Evolutionary conservation across 2,113 vertebrate species (phyloP), one percentile per base, ranked within the genome.

Genomic region (Vireo altiloquus): DNA sequence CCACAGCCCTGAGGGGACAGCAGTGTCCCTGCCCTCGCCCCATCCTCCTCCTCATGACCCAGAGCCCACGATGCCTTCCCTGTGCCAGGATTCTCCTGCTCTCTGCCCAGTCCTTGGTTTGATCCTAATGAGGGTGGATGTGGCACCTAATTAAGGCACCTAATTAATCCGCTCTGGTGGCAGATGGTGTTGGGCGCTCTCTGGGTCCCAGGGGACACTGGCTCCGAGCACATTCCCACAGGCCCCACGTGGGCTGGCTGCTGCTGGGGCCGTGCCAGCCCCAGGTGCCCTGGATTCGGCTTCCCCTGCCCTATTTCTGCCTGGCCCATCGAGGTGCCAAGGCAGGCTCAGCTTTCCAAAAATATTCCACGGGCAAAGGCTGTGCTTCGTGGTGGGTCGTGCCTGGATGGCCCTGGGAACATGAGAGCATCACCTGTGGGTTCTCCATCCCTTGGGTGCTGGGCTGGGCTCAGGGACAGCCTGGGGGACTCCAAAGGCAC

Each of bases 351-450:
- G 40, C 44, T 76, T 79, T 40, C 47, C 74, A 37, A 30, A 89
- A 53, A 19, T 17, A 24, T 44, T 65, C 14, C 22, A 39, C 30
- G 42, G 35, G 33, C 33, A 54, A 81, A 75, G 47, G 11, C 39
- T 87, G 66, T 54, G 21, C 25, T 46, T 16, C 22, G 1, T 5
- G 22, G 10, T 4, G 49, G 64, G 23, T 7, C 13, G 3, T 11
- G 35, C 9, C 15, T 33, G 44, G 18, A 5, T 47, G n/a, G 1
- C 0, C 40, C 33, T 0, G 1, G 46, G 46, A 54, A 30, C 10
- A 14, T 8, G 10, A 5, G 37, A 66, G 27, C 42, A 30, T 23
- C 68, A 40, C 16, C 64, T 14, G 33, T 0, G 0, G 5, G 33
- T 47, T 35, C 80, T 80, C 17, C 27, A 5, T 35, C 30, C 21